phyloP scores from a whole-genome alignment of 2,113 vertebrate genomes.

The Apistogramma diplotaenia region DNA sequence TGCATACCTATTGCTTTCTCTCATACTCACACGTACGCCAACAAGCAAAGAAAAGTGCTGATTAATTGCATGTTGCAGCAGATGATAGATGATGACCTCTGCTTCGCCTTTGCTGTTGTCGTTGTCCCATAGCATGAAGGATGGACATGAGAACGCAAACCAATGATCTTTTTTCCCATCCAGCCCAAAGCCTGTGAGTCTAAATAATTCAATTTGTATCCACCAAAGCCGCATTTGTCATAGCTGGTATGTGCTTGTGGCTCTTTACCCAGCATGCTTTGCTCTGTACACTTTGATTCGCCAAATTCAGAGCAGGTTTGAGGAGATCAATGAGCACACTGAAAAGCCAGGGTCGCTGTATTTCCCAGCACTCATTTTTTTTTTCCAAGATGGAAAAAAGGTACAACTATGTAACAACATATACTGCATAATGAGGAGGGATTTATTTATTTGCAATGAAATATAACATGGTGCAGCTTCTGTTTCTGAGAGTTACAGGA shows the following conservation, averaged over 20 bases:
- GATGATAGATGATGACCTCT: slow-evolving; percentile 62
- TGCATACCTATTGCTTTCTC: background rate
- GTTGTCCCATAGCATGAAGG: slow-evolving; percentile 50
- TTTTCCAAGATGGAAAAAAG: background rate
- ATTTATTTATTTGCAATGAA: fast-evolving
- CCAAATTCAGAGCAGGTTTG: slow-evolving; percentile 19
- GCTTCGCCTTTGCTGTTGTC: slow-evolving; percentile 57
- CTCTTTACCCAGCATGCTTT: slow-evolving; percentile 63
- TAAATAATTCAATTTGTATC: slow-evolving; percentile 73
- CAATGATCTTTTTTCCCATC: slow-evolving; percentile 60
- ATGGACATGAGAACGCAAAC: slow-evolving; percentile 54
- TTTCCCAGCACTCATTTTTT: background rate
- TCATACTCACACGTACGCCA: background rate
- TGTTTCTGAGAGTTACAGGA: background rate
- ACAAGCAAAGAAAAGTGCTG: slow-evolving; percentile 33
- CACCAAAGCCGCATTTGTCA: slow-evolving; percentile 67
- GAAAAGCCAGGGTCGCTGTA: slow-evolving; percentile 13
- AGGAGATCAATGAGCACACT: background rate
- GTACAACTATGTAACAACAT: background rate
- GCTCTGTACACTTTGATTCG: slow-evolving; percentile 45
- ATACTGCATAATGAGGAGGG: background rate
- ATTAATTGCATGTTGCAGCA: slow-evolving; percentile 26
- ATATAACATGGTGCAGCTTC: background rate
- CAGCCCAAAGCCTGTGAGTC: slow-evolving; percentile 47
- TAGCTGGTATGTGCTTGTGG: slow-evolving; percentile 47